These are phyloP conservation scores for Prolemur simus DNA, from an alignment of 2,113 vertebrate genomes.

Conservation along the genomic window DNA sequence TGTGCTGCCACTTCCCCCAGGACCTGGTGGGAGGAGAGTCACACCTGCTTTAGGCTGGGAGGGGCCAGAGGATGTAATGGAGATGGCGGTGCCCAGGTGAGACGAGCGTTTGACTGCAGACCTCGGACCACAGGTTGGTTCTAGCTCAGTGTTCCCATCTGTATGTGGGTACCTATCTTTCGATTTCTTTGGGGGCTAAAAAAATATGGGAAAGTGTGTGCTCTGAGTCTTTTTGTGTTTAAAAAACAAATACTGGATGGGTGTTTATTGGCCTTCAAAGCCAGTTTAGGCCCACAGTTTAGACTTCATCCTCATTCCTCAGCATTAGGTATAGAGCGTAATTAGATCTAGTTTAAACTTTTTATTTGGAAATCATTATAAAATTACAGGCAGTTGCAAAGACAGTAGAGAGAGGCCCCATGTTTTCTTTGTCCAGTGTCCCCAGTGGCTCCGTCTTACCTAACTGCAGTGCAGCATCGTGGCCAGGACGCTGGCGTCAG, in stretches of 20 bases:
- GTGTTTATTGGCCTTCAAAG: not conserved
- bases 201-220: accelerated
- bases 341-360: not conserved
- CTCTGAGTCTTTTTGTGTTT: no score
- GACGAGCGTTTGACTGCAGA: not conserved
- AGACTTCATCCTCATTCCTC: not conserved
- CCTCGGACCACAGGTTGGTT: not conserved
- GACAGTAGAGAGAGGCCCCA: not conserved
- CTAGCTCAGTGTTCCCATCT: not conserved
- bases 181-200: not conserved
- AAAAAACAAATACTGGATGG: no score
- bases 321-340: not conserved
- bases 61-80: not conserved
- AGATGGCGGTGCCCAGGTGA: not conserved
- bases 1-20: accelerated
- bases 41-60: not conserved
- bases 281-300: not conserved
- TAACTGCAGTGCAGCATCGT: not conserved
- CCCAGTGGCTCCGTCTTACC: not conserved
- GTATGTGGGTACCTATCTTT: not conserved
- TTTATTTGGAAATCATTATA: not conserved
- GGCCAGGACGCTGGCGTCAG: accelerated
- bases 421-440: not conserved
- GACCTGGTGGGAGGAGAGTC: not conserved
- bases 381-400: not conserved